These are phyloP conservation scores for Orchesellides sinensis DNA, from an alignment of 2,888 invertebrate species.

Conservation along the genomic window DNA sequence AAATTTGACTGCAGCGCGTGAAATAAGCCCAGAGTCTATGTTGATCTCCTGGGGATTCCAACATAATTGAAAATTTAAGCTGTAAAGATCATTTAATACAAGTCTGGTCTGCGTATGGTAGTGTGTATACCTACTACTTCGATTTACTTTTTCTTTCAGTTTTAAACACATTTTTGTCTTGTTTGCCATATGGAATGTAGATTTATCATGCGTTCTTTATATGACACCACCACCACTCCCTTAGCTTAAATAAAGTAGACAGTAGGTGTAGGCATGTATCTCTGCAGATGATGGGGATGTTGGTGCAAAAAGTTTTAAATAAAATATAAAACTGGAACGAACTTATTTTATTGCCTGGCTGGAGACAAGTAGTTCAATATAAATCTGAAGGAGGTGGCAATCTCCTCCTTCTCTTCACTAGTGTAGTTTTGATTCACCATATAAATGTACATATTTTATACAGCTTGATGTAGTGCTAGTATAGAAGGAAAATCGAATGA, in stretches of 20 bases:
- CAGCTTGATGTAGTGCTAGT: slow-evolving; percentile 19
- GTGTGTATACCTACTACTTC: too few species aligned
- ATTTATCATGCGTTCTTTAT: background rate
- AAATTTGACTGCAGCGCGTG: slow-evolving; percentile 57
- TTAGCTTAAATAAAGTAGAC: slow-evolving; percentile 13
- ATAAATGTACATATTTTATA: slow-evolving; percentile 1
- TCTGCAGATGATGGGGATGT: slow-evolving; percentile 16
- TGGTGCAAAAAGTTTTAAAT: slow-evolving; percentile 53
- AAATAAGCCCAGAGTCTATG: slow-evolving; percentile 44
- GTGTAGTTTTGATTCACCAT: slow-evolving; percentile 17
- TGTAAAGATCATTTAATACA: slow-evolving; percentile 53
- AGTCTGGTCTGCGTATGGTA: background rate
- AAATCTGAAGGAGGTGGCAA: slow-evolving; percentile 51
- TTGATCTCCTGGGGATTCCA: slow-evolving; percentile 59
- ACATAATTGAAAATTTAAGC: slow-evolving; percentile 65
- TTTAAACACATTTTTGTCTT: background rate
- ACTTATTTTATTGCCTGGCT: slow-evolving; percentile 59
- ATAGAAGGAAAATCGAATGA: too few species aligned
- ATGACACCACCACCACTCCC: background rate
- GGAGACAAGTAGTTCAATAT: slow-evolving; percentile 63
- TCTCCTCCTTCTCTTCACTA: slow-evolving; percentile 34
- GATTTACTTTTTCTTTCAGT: slow-evolving; percentile 22
- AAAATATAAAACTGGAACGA: slow-evolving; percentile 57
- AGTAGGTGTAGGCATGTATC: background rate
- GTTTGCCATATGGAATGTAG: background rate